Conservation (phyloP, 1,140 invertebrate species). For the Venustaconcha ellipsiformis region DNA sequence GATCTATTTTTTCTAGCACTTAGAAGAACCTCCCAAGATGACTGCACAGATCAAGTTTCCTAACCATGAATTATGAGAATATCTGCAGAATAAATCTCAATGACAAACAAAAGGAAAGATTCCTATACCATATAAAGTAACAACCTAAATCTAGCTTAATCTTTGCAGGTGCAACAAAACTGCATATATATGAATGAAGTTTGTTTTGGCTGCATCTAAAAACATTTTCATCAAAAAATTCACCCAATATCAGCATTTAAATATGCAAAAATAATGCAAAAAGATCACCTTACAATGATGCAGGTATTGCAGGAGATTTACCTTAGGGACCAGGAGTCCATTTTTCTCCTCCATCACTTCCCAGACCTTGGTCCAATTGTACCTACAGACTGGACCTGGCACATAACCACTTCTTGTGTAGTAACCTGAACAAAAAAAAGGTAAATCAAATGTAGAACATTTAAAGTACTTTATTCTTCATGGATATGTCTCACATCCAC, state of each 20-base stretch:
- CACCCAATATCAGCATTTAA: not conserved
- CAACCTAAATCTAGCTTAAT: too few species aligned
- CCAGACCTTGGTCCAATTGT: constrained; percentile 70
- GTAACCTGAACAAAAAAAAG: constrained; percentile 57
- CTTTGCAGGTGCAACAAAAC: too few species aligned
- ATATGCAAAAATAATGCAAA: not conserved
- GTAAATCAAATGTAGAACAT: not conserved
- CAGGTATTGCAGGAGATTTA: constrained; percentile 16
- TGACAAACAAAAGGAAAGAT: too few species aligned
- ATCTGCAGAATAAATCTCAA: too few species aligned
- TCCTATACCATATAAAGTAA: too few species aligned
- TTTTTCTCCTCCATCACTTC: constrained; percentile 60
- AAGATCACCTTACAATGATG: not conserved
- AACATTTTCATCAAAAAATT: not conserved
- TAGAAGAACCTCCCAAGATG: too few species aligned
- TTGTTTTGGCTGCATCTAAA: too few species aligned
- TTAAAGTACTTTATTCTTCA: not conserved
- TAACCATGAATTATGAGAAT: too few species aligned
- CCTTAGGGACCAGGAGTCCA: constrained; percentile 50
- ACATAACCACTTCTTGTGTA: constrained; percentile 71
- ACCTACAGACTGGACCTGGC: constrained; percentile 70
- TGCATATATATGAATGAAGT: too few species aligned
- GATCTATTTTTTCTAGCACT: too few species aligned
- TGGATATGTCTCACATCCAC: not conserved
- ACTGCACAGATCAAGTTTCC: too few species aligned